phyloP scores from a whole-genome alignment of 2,113 vertebrate species.

The Heterocephalus glaber region DNA sequence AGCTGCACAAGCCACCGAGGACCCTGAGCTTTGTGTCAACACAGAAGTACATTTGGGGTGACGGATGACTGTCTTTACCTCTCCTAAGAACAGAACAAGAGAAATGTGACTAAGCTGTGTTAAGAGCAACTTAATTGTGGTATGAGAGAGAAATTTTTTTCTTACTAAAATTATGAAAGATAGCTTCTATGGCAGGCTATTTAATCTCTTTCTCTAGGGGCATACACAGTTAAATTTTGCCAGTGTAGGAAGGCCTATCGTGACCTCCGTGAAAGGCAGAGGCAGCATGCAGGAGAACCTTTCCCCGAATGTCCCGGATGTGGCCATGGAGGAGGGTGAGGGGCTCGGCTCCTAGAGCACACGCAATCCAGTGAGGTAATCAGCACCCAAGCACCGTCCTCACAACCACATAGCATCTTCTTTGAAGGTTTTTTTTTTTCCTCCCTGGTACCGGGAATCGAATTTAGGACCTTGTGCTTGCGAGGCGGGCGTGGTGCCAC shows the following conservation, averaged over 20 bases:
- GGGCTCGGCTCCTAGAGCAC: neutral
- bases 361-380: neutral
- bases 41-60: neutral
- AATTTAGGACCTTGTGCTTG: no score
- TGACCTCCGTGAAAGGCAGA: neutral
- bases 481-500: no score
- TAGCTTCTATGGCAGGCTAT: neutral
- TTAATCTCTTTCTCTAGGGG: neutral
- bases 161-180: neutral
- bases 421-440: neutral
- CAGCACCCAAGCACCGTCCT: neutral
- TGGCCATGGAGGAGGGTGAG: neutral
- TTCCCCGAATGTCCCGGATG: neutral
- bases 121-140: neutral
- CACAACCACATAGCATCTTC: neutral
- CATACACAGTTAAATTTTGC: neutral
- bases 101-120: neutral
- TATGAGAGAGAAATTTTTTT: neutral
- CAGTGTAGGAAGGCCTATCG: neutral
- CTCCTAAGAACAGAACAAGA: neutral
- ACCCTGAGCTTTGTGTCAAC: neutral
- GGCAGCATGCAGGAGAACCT: fast-evolving
- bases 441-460: no score
- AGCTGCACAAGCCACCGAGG: neutral
- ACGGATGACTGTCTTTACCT: neutral